These are phyloP conservation scores for Drosophila anomalata DNA, from an alignment of 2,888 invertebrate species.

Conservation along the genomic window DNA sequence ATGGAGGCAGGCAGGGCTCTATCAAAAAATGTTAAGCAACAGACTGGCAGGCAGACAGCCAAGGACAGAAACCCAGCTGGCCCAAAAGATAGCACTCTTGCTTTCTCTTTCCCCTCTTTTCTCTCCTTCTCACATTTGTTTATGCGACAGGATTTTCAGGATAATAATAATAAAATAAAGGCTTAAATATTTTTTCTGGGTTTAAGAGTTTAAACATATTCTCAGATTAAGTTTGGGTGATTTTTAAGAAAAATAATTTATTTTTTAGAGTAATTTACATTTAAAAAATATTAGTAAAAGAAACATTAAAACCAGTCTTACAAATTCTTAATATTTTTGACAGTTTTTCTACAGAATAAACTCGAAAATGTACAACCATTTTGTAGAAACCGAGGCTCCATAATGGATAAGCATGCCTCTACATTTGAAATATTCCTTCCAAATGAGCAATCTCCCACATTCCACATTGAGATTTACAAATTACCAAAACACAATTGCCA, in stretches of 20 bases:
- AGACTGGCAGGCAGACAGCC: conserved; percentile 40
- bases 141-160: conserved; percentile 31
- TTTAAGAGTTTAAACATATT: background rate
- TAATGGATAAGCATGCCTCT: conserved; percentile 12
- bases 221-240: background rate
- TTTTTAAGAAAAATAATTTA: no score
- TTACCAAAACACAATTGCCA: conserved; percentile 40
- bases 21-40: conserved; percentile 44
- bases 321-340: no score
- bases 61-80: conserved; percentile 21
- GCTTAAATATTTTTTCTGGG: background rate
- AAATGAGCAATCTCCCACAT: conserved; percentile 35
- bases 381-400: no score
- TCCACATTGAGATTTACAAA: conserved; percentile 40
- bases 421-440: conserved; percentile 29
- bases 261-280: no score
- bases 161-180: conserved; percentile 12
- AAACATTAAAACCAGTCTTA: no score
- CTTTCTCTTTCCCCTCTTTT: background rate
- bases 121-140: conserved; percentile 9
- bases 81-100: background rate
- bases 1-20: conserved; percentile 30
- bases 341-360: no score
- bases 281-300: no score
- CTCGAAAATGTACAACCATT: no score